Evolutionary conservation across 2,797 vertebrate species (phyloP).

Genomic region (Remorina albescens): DNA sequence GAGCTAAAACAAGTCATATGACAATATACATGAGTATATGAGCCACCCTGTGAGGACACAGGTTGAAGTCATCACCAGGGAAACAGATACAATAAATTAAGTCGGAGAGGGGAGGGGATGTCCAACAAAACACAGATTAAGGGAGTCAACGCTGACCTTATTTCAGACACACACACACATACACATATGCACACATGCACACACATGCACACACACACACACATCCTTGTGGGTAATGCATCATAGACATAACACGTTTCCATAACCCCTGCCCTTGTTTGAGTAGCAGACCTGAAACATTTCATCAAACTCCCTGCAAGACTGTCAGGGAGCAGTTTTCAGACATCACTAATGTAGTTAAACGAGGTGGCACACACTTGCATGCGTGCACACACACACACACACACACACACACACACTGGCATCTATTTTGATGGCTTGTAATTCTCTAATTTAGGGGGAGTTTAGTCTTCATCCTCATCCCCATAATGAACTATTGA

Average conservation of each 20-base stretch:
- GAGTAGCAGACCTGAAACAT: too few relatives aligned
- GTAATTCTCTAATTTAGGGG: constrained; percentile 5
- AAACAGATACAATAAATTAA: constrained; percentile 55
- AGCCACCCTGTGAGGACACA: constrained; percentile 10
- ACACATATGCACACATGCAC: constrained; percentile 9
- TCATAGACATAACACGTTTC: too few relatives aligned
- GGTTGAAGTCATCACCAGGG: constrained; percentile 49
- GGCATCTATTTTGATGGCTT: constrained; percentile 27
- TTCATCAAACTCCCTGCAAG: too few relatives aligned
- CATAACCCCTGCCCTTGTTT: too few relatives aligned
- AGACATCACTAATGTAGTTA: too few relatives aligned
- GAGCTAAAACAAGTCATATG: not conserved
- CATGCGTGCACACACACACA: constrained; percentile 20
- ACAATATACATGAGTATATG: constrained; percentile 5
- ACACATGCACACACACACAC: constrained; percentile 20
- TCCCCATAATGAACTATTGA: not conserved
- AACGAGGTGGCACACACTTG: not conserved
- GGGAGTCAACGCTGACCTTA: constrained; percentile 67
- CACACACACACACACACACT: constrained; percentile 16
- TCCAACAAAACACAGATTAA: constrained; percentile 68
- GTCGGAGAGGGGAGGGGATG: constrained; percentile 25
- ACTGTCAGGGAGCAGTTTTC: too few relatives aligned
- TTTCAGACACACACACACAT: constrained; percentile 27
- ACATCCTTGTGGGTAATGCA: not conserved
- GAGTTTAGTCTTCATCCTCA: not conserved